Percentiles rank a stretch among this genome's conserved stretches.
Evolutionary conservation across 2,888 invertebrate genomes (phyloP).

Genomic region (Philaethria dido): DNA sequence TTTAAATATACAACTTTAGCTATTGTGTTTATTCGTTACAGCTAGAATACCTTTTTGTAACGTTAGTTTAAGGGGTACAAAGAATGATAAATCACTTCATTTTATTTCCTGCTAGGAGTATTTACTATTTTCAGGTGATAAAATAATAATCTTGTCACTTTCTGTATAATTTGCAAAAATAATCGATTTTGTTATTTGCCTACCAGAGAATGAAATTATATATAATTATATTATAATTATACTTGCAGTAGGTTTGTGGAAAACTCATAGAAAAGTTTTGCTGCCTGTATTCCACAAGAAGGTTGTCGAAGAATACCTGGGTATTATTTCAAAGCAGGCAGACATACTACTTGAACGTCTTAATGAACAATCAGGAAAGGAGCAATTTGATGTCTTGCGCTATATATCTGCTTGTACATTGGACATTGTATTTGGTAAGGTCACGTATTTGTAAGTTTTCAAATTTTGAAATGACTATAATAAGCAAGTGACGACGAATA

Average conservation of each 20-base stretch:
- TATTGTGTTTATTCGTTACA: too few relatives aligned
- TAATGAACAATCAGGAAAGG: slow-evolving; percentile 57
- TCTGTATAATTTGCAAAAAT: too few relatives aligned
- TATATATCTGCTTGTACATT: slow-evolving; percentile 73
- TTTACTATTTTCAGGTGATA: too few relatives aligned
- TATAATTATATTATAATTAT: too few relatives aligned
- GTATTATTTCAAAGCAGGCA: slow-evolving; percentile 84
- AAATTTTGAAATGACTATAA: not conserved
- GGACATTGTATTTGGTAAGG: slow-evolving; percentile 38
- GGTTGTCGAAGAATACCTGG: slow-evolving; percentile 85
- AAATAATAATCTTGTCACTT: too few relatives aligned
- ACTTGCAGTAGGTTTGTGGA: slow-evolving; percentile 84
- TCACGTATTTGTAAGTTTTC: too few relatives aligned
- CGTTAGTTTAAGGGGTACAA: too few relatives aligned
- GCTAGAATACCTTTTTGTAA: too few relatives aligned
- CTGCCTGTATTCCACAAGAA: slow-evolving; percentile 87
- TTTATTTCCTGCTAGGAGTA: too few relatives aligned
- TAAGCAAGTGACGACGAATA: not conserved
- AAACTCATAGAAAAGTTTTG: slow-evolving; percentile 83
- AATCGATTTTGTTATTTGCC: too few relatives aligned
- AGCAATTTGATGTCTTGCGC: slow-evolving; percentile 78
- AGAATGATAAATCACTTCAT: too few relatives aligned
- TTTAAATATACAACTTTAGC: too few relatives aligned
- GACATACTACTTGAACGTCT: slow-evolving; percentile 77
- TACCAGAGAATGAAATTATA: not conserved